Evolutionary conservation across 2,797 vertebrate species (phyloP).

Genomic region (Meda fulgida): DNA sequence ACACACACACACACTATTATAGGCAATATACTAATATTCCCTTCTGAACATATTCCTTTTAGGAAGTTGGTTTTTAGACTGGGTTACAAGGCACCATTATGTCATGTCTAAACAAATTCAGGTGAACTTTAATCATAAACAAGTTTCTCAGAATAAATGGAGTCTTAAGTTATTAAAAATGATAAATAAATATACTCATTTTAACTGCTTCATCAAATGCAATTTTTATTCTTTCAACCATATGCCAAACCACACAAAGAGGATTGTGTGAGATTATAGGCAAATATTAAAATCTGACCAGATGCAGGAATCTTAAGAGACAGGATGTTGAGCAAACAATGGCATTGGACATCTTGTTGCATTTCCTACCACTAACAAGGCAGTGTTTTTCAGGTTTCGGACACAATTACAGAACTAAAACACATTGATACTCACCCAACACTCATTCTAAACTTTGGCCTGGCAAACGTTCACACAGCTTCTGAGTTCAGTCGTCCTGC

Average conservation of each 20-base stretch:
- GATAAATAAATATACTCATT: not conserved
- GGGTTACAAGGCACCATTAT: not conserved
- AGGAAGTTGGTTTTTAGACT: not conserved
- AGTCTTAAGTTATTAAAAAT: not conserved
- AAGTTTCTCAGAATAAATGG: not conserved
- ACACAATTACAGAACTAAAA: not conserved
- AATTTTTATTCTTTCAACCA: not conserved
- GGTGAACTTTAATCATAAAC: not conserved
- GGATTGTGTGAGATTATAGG: not conserved
- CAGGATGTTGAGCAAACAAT: not conserved
- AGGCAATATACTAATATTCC: not conserved
- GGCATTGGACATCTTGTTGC: not conserved
- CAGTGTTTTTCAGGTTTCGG: not conserved
- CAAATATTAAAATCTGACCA: not conserved
- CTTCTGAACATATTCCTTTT: not conserved
- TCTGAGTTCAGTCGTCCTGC: conserved; percentile 15
- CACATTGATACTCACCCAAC: conserved; percentile 2
- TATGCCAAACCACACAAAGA: not conserved
- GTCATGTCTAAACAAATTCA: not conserved
- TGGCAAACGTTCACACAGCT: conserved; percentile 13
- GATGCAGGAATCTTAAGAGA: not conserved
- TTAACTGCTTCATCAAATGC: not conserved
- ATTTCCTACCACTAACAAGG: not conserved
- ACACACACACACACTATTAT: not conserved
- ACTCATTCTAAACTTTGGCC: not conserved